These are phyloP conservation scores for Sylvilagus bachmani DNA, from an alignment of 2,113 vertebrate genomes.

Conservation along the genomic window DNA sequence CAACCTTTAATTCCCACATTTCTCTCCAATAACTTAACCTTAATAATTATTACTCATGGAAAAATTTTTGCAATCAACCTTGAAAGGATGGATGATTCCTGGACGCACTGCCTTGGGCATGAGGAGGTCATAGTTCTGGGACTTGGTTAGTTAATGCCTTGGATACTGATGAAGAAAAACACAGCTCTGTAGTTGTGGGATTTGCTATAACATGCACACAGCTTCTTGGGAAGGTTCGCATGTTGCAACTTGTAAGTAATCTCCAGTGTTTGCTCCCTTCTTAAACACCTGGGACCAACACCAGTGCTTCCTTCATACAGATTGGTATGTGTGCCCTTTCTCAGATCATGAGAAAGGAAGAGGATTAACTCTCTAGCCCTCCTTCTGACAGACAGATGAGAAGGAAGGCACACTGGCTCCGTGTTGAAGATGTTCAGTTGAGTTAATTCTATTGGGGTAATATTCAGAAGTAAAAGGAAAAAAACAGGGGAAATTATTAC, in stretches of 20 bases:
- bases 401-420: neutral
- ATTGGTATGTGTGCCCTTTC: neutral
- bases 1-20: slow-evolving; percentile 5
- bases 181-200: neutral
- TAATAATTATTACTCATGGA: slow-evolving; percentile 26
- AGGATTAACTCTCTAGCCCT: neutral
- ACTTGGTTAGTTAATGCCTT: neutral
- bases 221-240: neutral
- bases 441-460: neutral
- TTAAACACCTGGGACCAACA: neutral
- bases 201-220: neutral
- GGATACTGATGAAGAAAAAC: neutral
- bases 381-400: neutral
- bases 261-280: neutral
- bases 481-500: neutral
- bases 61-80: slow-evolving; percentile 65
- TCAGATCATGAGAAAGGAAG: neutral
- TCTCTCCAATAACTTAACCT: slow-evolving; percentile 43
- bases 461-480: slow-evolving; percentile 4
- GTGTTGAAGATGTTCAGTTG: neutral
- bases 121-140: slow-evolving; percentile 46
- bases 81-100: slow-evolving; percentile 54
- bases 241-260: neutral
- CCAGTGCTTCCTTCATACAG: neutral
- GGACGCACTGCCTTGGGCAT: neutral